Evolutionary conservation across 2,113 vertebrate genomes (phyloP).

Genomic region (Oncorhynchus clarkii): DNA sequence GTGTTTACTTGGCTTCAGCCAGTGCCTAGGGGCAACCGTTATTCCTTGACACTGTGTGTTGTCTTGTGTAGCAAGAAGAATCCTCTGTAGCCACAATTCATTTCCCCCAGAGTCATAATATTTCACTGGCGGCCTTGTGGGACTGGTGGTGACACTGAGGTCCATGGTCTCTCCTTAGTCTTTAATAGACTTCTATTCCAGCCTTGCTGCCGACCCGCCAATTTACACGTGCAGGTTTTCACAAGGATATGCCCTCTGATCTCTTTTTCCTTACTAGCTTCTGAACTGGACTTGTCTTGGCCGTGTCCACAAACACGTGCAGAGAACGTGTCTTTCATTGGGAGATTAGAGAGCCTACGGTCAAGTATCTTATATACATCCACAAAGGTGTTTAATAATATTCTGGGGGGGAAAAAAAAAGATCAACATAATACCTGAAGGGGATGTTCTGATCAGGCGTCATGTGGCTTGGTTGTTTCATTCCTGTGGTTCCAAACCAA

Average conservation of each 20-base stretch:
- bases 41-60: conserved; percentile 57
- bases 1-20: conserved; percentile 70
- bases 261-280: conserved; percentile 16
- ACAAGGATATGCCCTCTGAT: conserved; percentile 24
- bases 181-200: conserved; percentile 65
- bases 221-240: conserved; percentile 41
- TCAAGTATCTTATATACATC: conserved; percentile 26
- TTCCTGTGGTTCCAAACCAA: too few species aligned
- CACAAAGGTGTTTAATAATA: conserved; percentile 27
- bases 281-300: conserved; percentile 20
- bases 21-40: conserved; percentile 51
- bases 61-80: conserved; percentile 64
- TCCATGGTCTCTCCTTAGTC: conserved; percentile 45
- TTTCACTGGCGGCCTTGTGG: conserved; percentile 58
- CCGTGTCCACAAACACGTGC: conserved; percentile 32
- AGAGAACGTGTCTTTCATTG: conserved; percentile 37
- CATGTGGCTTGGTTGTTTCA: background rate
- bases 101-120: conserved; percentile 69
- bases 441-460: background rate
- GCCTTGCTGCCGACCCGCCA: conserved; percentile 42
- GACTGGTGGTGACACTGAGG: conserved; percentile 63
- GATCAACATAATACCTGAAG: background rate
- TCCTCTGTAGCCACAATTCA: conserved; percentile 70
- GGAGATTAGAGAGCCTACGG: conserved; percentile 15
- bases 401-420: background rate